These are phyloP conservation scores for Choristoneura fumiferana DNA, from an alignment of 1,140 invertebrate genomes.

Conservation along the genomic window DNA sequence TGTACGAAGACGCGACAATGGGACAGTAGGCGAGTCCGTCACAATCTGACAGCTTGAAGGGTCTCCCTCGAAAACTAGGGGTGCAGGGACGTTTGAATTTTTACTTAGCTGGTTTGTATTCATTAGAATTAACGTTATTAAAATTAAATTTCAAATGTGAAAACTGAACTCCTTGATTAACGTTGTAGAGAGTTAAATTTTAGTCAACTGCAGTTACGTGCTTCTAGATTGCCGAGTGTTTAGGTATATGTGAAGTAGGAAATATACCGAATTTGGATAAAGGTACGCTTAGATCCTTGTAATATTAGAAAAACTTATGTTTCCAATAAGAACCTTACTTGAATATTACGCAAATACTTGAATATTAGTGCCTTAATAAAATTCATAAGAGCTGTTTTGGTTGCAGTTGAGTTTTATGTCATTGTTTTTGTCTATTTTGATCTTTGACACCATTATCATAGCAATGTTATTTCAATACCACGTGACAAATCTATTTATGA, in stretches of 20 bases:
- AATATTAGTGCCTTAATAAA: too few relatives aligned
- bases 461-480: background rate
- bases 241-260: too few relatives aligned
- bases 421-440: slow-evolving; percentile 11
- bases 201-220: too few relatives aligned
- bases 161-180: too few relatives aligned
- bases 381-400: background rate
- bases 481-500: too few relatives aligned
- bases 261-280: too few relatives aligned
- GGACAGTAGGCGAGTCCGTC: slow-evolving; percentile 52
- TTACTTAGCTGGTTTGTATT: slow-evolving; percentile 25
- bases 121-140: slow-evolving; percentile 4
- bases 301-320: too few relatives aligned
- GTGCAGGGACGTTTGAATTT: slow-evolving; percentile 34
- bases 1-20: slow-evolving; percentile 60
- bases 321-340: too few relatives aligned
- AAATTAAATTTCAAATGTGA: background rate
- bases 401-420: background rate
- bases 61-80: slow-evolving; percentile 42
- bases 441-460: slow-evolving; percentile 7
- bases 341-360: too few relatives aligned
- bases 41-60: slow-evolving; percentile 59
- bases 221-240: too few relatives aligned
- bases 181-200: too few relatives aligned
- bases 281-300: too few relatives aligned